phyloP scores from a whole-genome alignment of 2,888 invertebrate genomes.

The Apamea anceps region DNA sequence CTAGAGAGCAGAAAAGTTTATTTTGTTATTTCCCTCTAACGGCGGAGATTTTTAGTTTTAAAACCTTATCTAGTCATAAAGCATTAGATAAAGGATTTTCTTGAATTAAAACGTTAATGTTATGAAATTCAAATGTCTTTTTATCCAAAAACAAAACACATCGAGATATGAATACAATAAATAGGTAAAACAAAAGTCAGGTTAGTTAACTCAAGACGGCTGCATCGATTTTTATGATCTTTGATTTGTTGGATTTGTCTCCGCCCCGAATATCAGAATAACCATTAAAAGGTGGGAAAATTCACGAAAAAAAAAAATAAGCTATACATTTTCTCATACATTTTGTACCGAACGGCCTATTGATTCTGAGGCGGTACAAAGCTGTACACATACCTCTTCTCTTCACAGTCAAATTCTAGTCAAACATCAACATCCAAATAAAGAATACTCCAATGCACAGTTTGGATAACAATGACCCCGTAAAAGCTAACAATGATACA shows the following conservation, averaged over 20 bases:
- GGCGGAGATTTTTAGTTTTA: background rate
- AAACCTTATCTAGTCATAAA: background rate
- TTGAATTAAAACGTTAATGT: background rate
- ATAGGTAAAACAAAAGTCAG: no score
- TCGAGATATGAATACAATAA: background rate
- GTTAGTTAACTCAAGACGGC: no score
- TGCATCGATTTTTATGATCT: no score
- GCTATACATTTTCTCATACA: no score
- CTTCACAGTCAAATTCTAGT: background rate
- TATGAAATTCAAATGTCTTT: background rate
- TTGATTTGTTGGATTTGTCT: no score
- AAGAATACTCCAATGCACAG: constrained; percentile 17
- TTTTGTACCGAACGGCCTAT: background rate
- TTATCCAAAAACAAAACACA: background rate
- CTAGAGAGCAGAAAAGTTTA: background rate
- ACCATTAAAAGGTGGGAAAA: no score
- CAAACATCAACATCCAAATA: constrained; percentile 10
- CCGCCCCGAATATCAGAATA: no score
- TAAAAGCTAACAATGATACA: constrained; percentile 51
- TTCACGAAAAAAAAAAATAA: no score
- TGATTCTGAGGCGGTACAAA: background rate
- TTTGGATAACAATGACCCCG: constrained; percentile 50
- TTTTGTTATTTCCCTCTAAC: background rate
- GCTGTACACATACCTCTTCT: background rate
- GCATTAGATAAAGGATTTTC: background rate